A percentile compares a stretch with the other conserved stretches of the same genome.
These are phyloP conservation scores for Odontocolon sp. DNA, from an alignment of 2,888 invertebrate genomes.

Conservation along the genomic window DNA sequence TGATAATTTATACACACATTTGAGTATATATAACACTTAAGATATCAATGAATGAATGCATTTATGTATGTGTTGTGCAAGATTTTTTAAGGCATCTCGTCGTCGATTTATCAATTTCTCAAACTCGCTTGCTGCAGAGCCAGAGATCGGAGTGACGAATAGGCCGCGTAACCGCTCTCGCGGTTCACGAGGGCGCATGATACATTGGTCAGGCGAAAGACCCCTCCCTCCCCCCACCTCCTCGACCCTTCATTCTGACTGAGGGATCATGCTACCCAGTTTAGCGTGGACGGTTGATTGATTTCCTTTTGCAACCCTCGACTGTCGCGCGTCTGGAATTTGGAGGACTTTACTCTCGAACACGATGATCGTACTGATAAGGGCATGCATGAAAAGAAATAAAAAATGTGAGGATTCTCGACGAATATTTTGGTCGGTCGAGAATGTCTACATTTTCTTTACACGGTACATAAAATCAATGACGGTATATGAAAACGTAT, in stretches of 20 bases:
- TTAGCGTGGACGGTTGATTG: conserved; percentile 33
- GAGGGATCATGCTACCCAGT: conserved; percentile 44
- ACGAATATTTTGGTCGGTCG: no score
- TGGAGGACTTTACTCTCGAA: neutral
- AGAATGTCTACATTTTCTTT: no score
- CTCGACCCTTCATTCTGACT: conserved; percentile 30
- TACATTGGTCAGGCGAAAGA: conserved; percentile 22
- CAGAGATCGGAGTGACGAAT: conserved; percentile 40
- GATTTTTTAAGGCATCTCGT: conserved; percentile 40
- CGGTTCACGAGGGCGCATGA: conserved; percentile 41
- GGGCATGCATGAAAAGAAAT: no score
- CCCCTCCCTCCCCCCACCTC: no score
- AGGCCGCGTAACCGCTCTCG: conserved; percentile 31
- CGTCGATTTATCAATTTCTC: conserved; percentile 49
- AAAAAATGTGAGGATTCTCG: no score
- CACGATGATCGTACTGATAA: no score
- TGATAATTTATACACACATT: no score
- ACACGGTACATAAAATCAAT: no score
- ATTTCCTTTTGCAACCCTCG: conserved; percentile 26
- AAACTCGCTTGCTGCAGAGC: neutral
- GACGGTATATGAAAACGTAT: no score
- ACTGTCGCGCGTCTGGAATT: conserved; percentile 24
- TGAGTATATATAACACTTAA: neutral
- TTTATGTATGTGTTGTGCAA: neutral
- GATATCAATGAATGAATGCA: no score